Evolutionary conservation across 2,888 invertebrate species (phyloP), one percentile per base, ranked within the genome.

Genomic region (Cylindroiulus punctatus): DNA sequence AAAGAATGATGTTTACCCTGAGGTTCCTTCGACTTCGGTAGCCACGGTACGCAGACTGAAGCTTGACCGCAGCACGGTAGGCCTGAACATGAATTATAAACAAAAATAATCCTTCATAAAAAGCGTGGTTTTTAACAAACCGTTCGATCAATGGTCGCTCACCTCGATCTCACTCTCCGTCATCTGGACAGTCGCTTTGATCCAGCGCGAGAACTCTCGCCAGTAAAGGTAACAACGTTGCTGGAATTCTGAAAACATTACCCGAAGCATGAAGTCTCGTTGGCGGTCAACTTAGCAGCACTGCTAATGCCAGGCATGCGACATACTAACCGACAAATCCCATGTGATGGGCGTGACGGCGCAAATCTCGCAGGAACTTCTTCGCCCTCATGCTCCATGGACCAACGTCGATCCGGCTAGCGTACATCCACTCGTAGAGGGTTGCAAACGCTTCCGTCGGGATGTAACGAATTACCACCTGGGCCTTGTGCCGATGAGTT

Each of bases 371-470:
- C 82, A 82, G 22, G 36, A 82, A 42, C 65, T 7, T 26, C 26
- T 26, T 65, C 10, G 65, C 65, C 26, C 65, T 5, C 65, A 65
- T 22, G 7, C 14, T 32, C 82, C 82, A 82, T 10, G 26, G 26
- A 26, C 36, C 17, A 0, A 0, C 3, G 82, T 82, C 36, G 36
- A 82, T 40, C 1, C 10, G 22, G n/a, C 42, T n/a, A 1, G 40
- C 82, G 42, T 82, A 82, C 82, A 82, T 82, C 82, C 82, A 82
- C 36, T 82, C 42, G 22, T 82, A 82, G 82, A 82, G 19, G 17
- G 42, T 30, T 8, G 22, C 17, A 12, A 82, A 82, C 12, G 17
- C 36, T 0, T 36, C 19, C 17, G 82, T 36, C n/a, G 32, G 32
- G 8, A 82, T 12, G 19, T 0, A 1, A 7, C 22, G 7, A 7